Evolutionary conservation across 2,797 vertebrate species (phyloP).

Genomic region (Megaceryle alcyon): DNA sequence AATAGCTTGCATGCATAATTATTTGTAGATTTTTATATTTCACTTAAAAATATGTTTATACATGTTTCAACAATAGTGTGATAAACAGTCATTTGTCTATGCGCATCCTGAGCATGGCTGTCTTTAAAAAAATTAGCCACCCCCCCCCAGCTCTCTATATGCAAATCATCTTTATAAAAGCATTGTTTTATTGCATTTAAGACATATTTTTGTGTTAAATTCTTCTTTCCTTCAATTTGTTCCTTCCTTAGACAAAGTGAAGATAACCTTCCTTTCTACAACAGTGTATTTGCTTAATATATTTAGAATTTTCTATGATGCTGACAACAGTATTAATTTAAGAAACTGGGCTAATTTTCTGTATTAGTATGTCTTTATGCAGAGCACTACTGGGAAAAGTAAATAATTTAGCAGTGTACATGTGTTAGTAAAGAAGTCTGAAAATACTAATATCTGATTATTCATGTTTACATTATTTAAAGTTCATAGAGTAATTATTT

Average conservation of each 20-base stretch:
- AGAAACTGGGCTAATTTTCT: neutral
- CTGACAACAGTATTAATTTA: neutral
- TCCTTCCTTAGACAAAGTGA: neutral
- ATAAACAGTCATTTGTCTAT: neutral
- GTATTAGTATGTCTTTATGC: neutral
- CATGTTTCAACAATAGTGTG: neutral
- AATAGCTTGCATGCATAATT: neutral
- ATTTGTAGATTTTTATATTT: neutral
- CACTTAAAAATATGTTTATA: neutral
- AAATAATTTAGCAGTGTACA: neutral
- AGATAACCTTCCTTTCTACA: neutral
- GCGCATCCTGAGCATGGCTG: neutral
- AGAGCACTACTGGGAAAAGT: neutral
- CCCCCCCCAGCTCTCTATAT: neutral
- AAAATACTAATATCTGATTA: neutral
- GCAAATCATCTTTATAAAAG: neutral
- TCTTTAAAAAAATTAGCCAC: neutral
- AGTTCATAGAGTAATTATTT: neutral
- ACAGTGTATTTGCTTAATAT: neutral
- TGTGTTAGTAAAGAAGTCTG: neutral
- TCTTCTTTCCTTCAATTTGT: neutral
- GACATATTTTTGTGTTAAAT: neutral
- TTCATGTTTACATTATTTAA: neutral
- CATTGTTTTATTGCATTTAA: neutral
- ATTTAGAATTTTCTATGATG: neutral